Conservation (phyloP, 2,113 vertebrate species). For the Dasyprocta punctata region DNA sequence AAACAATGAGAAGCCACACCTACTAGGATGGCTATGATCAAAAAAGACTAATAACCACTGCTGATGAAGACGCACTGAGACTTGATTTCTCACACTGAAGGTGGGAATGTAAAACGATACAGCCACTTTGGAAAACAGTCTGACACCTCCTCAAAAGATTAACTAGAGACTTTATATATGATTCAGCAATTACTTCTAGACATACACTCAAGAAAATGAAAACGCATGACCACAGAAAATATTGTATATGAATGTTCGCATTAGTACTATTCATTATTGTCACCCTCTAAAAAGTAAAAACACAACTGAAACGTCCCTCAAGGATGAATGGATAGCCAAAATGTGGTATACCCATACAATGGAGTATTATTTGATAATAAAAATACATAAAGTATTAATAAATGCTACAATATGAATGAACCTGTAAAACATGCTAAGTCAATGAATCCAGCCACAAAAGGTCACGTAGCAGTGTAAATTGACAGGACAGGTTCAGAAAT, state of each 20-base stretch:
- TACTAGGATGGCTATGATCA: neutral
- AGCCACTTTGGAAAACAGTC: neutral
- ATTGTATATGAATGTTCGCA: neutral
- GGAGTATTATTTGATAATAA: neutral
- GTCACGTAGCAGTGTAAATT: neutral
- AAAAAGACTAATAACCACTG: neutral
- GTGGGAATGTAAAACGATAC: neutral
- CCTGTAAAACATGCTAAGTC: neutral
- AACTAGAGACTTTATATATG: neutral
- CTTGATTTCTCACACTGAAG: neutral
- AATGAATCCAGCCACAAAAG: neutral
- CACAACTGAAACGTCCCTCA: neutral
- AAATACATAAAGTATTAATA: neutral
- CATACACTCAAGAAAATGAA: neutral
- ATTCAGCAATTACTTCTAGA: neutral
- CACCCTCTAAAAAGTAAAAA: neutral
- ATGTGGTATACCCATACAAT: neutral
- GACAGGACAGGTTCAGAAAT: neutral
- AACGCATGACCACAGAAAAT: neutral
- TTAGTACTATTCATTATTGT: neutral
- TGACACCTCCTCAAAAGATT: neutral
- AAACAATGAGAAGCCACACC: neutral
- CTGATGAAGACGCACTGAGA: neutral
- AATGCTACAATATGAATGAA: neutral
- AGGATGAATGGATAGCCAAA: neutral